These are phyloP conservation scores for Parapsyche elsis DNA, from an alignment of 1,140 invertebrate genomes.

Conservation along the genomic window DNA sequence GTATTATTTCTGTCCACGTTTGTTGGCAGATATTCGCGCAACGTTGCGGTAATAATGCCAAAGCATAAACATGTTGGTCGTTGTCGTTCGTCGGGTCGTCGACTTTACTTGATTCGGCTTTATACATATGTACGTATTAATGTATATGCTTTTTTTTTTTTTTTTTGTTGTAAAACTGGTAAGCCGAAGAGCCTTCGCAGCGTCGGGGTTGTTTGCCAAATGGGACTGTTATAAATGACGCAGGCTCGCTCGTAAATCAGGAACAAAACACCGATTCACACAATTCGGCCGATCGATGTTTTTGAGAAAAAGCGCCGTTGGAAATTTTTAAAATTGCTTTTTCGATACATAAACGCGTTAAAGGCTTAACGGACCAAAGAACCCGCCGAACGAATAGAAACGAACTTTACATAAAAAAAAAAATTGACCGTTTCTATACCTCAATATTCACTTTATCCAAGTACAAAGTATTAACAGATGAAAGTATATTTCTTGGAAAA, in stretches of 20 bases:
- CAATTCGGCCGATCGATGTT: conserved; percentile 16
- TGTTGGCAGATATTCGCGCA: neutral
- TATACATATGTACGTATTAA: neutral
- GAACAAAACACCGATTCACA: conserved; percentile 28
- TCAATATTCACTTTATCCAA: too few species aligned
- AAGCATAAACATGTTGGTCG: neutral
- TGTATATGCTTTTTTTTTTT: neutral
- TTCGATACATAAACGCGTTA: too few species aligned
- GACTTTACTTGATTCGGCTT: conserved; percentile 20
- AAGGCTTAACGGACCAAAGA: too few species aligned
- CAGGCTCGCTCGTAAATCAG: conserved; percentile 27
- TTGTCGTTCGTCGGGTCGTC: conserved; percentile 22
- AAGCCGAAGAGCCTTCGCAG: neutral
- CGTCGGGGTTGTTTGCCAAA: conserved; percentile 35
- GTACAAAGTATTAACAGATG: too few species aligned
- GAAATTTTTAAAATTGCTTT: too few species aligned
- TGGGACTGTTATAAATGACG: conserved; percentile 39
- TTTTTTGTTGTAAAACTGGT: neutral
- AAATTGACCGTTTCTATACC: too few species aligned
- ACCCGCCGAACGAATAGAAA: too few species aligned
- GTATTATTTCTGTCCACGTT: neutral
- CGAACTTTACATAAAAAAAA: too few species aligned
- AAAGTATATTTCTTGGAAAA: too few species aligned
- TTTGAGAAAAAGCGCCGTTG: too few species aligned
- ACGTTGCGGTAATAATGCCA: neutral